Evolutionary conservation across 1,140 invertebrate species (phyloP).

Genomic region (Brachionus rubens): DNA sequence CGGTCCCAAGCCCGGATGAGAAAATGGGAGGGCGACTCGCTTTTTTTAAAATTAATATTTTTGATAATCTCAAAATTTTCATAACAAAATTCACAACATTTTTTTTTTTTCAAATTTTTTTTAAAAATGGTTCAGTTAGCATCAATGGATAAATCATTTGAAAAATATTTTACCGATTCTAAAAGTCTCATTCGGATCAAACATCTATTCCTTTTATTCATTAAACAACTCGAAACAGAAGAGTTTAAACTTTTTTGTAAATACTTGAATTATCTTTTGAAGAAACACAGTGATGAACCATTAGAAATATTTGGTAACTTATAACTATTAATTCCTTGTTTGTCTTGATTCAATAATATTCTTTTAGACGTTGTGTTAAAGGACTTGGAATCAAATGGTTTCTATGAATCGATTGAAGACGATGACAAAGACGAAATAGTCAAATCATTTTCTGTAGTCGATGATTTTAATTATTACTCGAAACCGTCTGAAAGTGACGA

Average conservation of each 20-base stretch:
- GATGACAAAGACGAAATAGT: not conserved
- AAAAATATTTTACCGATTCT: no score
- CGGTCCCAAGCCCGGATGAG: no score
- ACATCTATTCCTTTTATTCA: slow-evolving; percentile 7
- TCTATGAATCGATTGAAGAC: not conserved
- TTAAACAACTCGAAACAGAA: not conserved
- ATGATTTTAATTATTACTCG: slow-evolving; percentile 16
- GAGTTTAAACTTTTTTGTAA: not conserved
- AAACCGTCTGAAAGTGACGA: not conserved
- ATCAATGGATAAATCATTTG: no score
- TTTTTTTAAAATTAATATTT: no score
- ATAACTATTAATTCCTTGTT: no score
- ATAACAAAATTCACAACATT: no score
- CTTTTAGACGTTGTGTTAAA: not conserved
- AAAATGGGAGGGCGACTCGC: no score
- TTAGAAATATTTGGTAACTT: not conserved
- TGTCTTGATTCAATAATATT: no score
- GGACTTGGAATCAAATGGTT: not conserved
- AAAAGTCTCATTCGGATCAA: not conserved
- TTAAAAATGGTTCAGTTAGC: no score
- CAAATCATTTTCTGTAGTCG: not conserved
- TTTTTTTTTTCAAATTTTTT: no score
- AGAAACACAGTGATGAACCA: not conserved
- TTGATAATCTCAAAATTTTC: no score
- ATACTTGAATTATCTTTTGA: slow-evolving; percentile 4